A percentile compares a stretch with the other conserved stretches of the same genome.
phyloP scores from a whole-genome alignment of 37 sponge, comb jelly and placozoan species.

The Beroe ovata region DNA sequence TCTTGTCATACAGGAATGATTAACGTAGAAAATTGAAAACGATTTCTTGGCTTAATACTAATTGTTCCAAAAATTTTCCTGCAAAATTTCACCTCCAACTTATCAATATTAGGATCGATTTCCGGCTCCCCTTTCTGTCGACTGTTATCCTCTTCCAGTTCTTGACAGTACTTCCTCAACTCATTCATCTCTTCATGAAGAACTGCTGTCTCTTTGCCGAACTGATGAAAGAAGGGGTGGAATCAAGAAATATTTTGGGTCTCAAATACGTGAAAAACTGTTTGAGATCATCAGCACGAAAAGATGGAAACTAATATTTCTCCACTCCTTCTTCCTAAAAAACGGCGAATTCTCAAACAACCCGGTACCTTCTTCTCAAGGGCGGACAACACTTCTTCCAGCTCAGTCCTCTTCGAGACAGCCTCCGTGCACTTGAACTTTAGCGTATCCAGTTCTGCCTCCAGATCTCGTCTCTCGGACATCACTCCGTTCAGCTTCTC shows the following conservation, averaged over 20 bases:
- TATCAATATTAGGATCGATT: background rate
- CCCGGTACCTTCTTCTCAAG: constrained; percentile 66
- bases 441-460: constrained; percentile 32
- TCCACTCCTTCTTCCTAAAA: no score
- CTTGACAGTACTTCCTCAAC: constrained; percentile 5
- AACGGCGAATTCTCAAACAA: no score
- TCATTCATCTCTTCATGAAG: constrained; percentile 5
- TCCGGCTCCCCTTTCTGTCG: background rate
- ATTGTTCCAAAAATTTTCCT: no score
- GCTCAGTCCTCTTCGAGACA: constrained; percentile 30
- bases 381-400: background rate
- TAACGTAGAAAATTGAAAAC: no score
- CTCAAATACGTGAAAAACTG: no score
- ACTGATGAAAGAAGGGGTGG: constrained; percentile 10
- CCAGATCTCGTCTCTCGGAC: constrained; percentile 24
- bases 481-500: background rate
- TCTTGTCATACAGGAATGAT: no score
- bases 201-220: background rate
- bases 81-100: background rate
- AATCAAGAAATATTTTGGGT: no score
- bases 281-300: background rate
- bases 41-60: no score
- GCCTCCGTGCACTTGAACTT: constrained; percentile 54
- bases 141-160: constrained; percentile 5
- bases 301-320: no score